Evolutionary conservation across 2,113 vertebrate species (phyloP), one percentile per base, ranked within the genome.

Genomic region (Scopus umbretta): DNA sequence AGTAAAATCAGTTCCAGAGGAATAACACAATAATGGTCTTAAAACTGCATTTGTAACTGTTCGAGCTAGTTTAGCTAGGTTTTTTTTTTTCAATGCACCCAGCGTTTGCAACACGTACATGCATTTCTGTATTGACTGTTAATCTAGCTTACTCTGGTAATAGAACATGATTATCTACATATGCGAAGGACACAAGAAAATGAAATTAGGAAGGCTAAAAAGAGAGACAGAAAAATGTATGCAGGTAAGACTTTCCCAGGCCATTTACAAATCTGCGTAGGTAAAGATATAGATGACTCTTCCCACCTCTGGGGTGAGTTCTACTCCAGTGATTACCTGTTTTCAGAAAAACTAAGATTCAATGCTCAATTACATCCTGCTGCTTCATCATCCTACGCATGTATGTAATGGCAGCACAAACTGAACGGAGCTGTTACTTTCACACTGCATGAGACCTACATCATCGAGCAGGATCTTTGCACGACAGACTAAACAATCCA

Each of bases 101-200:
- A 36, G 29, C 10, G 4, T 12, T 75, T 61, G 42, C 80, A 73
- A 38, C 10, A 59, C 0, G 1, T 5, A 45, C 7, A 16, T 5
- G 7, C 15, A 38, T 34, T 73, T 80, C 87, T 74, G 14, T 14
- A 56, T 7, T 70, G 40, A 78, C 38, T 68, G n/a, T 4, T 36
- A 66, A 55, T 26, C 53, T 61, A 19, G 27, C 7, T 80, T 76
- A n/a, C 6, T 59, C 40, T 43, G 30, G 8, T 16, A 58, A 52
- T 0, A 34, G 7, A 63, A 25, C 16, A 3, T 0, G 0, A 56
- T 10, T 56, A 63, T 34, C 36, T 25, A 11, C 2, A 16, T 2
- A 80, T 1, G 5, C 0, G 1, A 67, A 88, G 27, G 16, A 49
- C 30, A 25, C 0, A 3, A 61, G 67, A 70, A 74, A 23, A 75